Evolutionary conservation across 2,888 invertebrate genomes (phyloP).

Genomic region (Geotrupes spiniger): DNA sequence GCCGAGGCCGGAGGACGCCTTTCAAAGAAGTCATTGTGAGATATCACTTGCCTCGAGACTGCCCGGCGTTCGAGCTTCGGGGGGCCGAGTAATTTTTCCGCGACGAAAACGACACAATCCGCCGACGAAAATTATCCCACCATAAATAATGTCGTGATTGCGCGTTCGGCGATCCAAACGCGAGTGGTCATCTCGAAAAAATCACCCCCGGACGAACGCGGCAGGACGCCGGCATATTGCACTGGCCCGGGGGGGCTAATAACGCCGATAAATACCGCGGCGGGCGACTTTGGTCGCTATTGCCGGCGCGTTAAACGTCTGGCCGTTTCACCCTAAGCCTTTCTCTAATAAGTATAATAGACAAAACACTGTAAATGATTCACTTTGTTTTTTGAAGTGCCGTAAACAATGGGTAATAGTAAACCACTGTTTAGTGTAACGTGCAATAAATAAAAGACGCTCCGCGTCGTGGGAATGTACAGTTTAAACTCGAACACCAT

Average conservation of each 20-base stretch:
- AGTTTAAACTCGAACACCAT: too few species aligned
- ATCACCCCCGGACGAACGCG: constrained; percentile 31
- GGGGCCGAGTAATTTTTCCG: too few species aligned
- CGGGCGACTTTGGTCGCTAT: constrained; percentile 26
- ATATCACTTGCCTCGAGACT: too few species aligned
- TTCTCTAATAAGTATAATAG: constrained; percentile 38
- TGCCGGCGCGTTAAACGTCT: constrained; percentile 10
- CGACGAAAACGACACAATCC: too few species aligned
- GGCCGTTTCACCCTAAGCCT: constrained; percentile 13
- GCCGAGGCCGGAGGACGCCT: too few species aligned
- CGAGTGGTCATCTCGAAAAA: constrained; percentile 36
- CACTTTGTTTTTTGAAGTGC: constrained; percentile 50
- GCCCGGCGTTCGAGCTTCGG: too few species aligned
- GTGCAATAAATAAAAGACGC: constrained; percentile 42
- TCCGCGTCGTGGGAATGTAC: constrained; percentile 41
- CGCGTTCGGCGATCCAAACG: constrained; percentile 19
- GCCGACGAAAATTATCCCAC: constrained; percentile 19
- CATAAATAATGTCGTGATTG: constrained; percentile 25
- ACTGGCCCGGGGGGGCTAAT: constrained; percentile 31
- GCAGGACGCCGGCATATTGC: constrained; percentile 37
- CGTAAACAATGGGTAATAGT: constrained; percentile 50
- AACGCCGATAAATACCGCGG: constrained; percentile 25
- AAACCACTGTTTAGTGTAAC: constrained; percentile 48
- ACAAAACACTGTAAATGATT: constrained; percentile 50
- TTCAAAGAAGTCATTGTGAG: too few species aligned